These are phyloP conservation scores for Oryzias sinensis DNA, from an alignment of 2,797 vertebrate species.

Conservation along the genomic window DNA sequence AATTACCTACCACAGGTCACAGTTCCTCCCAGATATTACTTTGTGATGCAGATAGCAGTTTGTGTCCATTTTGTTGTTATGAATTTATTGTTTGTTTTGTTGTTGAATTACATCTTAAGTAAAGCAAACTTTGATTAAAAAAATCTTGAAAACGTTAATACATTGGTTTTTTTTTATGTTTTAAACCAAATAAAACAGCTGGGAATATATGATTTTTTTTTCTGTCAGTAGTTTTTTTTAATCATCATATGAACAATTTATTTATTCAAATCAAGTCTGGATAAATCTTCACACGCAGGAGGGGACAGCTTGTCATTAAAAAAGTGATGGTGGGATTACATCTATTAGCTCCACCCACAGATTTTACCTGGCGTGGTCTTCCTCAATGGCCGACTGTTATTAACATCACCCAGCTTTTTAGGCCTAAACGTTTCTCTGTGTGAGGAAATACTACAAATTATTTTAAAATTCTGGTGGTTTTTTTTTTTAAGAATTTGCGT, in stretches of 20 bases:
- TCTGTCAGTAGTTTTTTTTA: neutral
- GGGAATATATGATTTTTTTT: neutral
- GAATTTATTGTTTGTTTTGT: neutral
- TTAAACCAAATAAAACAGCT: neutral
- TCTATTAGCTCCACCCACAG: conserved; percentile 1
- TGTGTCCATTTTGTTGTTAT: neutral
- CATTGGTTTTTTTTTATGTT: neutral
- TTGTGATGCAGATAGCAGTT: conserved; percentile 6
- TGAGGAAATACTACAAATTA: too few relatives aligned
- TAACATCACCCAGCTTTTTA: neutral
- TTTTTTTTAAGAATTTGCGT: too few relatives aligned
- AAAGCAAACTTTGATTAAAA: too few relatives aligned
- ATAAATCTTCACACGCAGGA: neutral
- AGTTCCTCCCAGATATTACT: conserved; percentile 2
- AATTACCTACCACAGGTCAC: conserved; percentile 12
- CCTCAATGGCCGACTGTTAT: neutral
- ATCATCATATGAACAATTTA: neutral
- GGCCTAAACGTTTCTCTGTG: too few relatives aligned
- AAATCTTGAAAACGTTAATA: neutral
- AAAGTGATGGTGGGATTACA: conserved; percentile 1
- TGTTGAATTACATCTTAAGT: too few relatives aligned
- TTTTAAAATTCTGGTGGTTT: too few relatives aligned
- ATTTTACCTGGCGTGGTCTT: neutral
- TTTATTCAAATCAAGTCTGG: conserved; percentile 2
- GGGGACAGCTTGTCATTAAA: conserved; percentile 2